Conservation (phyloP, 2,797 vertebrate species). For the Sciurus carolinensis region DNA sequence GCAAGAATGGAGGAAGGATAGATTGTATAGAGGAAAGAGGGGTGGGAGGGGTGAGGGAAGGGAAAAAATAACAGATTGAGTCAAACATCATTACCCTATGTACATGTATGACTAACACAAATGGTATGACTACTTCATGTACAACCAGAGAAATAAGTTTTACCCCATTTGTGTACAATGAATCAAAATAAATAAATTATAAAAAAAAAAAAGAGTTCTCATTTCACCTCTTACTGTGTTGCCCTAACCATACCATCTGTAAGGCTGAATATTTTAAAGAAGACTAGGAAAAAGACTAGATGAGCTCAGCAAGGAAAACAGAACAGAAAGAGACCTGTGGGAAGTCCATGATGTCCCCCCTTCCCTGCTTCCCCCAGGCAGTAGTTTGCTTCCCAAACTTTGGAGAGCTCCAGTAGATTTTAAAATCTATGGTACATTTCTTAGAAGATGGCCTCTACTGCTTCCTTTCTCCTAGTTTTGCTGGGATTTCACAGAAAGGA, state of each 20-base stretch:
- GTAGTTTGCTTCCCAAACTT: background rate
- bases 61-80: too few species aligned
- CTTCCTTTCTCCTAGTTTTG: background rate
- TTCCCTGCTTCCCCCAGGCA: accelerated
- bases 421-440: slow-evolving; percentile 47
- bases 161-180: too few species aligned
- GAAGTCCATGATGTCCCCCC: background rate
- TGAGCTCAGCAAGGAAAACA: slow-evolving; percentile 4
- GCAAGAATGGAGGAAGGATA: too few species aligned
- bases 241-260: background rate
- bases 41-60: too few species aligned
- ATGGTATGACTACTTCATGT: too few species aligned
- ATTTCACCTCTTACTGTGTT: background rate
- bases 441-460: background rate
- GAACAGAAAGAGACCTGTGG: slow-evolving; percentile 44
- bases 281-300: background rate
- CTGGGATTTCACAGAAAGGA: slow-evolving; percentile 12
- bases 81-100: too few species aligned
- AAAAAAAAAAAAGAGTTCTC: background rate
- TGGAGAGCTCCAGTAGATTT: slow-evolving; percentile 2
- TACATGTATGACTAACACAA: too few species aligned
- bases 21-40: too few species aligned
- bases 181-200: too few species aligned
- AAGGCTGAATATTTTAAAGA: background rate
- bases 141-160: too few species aligned